Conservation (phyloP, 1,140 invertebrate species). For the Mizuhopecten yessoensis region DNA sequence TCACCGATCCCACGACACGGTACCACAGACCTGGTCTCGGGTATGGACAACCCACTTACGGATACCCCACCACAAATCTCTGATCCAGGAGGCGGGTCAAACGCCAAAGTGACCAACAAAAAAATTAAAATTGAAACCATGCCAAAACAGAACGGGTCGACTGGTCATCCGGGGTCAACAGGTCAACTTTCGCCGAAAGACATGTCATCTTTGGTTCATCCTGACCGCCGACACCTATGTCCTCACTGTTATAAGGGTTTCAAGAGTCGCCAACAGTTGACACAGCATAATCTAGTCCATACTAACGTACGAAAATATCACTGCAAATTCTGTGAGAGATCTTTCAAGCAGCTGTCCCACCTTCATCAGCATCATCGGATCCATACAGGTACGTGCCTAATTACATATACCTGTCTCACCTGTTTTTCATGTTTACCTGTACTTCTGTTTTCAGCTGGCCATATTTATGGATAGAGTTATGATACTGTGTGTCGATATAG, state of each 20-base stretch:
- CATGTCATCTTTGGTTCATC: conserved; percentile 34
- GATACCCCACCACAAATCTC: conserved; percentile 41
- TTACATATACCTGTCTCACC: too few species aligned
- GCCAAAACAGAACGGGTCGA: neutral
- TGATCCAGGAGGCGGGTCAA: conserved; percentile 47
- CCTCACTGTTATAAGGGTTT: conserved; percentile 98
- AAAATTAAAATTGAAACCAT: conserved; percentile 47
- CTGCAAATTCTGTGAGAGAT: conserved; percentile 98
- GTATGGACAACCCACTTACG: neutral
- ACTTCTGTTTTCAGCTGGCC: too few species aligned
- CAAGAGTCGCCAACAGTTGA: conserved; percentile 96
- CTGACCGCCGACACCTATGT: conserved; percentile 85
- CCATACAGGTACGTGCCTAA: conserved; percentile 90
- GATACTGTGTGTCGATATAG: too few species aligned
- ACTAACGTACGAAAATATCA: conserved; percentile 87
- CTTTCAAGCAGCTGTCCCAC: conserved; percentile 99
- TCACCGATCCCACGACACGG: neutral
- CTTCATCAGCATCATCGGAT: conserved; percentile 99
- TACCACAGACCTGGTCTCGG: conserved; percentile 2
- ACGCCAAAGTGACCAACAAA: conserved; percentile 1
- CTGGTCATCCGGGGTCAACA: neutral
- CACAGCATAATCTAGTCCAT: conserved; percentile 96
- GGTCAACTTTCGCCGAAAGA: neutral
- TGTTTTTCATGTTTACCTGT: neutral
- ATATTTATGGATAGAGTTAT: too few species aligned